Evolutionary conservation across 1,140 invertebrate genomes (phyloP).

Genomic region (Procambarus clarkii): DNA sequence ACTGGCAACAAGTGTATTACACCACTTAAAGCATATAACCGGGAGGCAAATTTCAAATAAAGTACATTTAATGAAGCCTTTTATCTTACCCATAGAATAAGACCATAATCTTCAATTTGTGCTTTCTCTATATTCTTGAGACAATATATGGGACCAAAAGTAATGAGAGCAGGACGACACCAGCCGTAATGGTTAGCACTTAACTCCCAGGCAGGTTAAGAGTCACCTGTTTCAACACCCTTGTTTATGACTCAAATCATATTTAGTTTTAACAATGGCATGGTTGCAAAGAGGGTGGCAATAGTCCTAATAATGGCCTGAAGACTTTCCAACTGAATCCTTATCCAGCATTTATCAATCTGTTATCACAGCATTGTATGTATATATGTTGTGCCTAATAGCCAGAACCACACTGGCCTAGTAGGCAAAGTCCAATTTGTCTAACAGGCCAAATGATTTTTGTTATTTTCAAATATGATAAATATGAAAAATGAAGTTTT

Average conservation of each 20-base stretch:
- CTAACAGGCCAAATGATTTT: too few relatives aligned
- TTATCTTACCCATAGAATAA: constrained; percentile 32
- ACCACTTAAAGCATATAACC: too few relatives aligned
- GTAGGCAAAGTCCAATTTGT: too few relatives aligned
- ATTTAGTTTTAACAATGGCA: constrained; percentile 13
- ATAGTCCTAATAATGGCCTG: constrained; percentile 39
- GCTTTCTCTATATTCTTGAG: constrained; percentile 37
- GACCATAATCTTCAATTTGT: constrained; percentile 33
- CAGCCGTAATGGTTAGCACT: background rate
- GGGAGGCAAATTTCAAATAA: background rate
- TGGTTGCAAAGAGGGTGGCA: constrained; percentile 34
- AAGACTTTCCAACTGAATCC: constrained; percentile 14
- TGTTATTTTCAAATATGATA: too few relatives aligned
- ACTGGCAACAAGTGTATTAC: too few relatives aligned
- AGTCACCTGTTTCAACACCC: constrained; percentile 11
- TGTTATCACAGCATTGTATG: background rate
- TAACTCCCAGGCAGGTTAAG: too few relatives aligned
- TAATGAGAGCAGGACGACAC: constrained; percentile 17
- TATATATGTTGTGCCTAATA: too few relatives aligned
- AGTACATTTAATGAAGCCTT: background rate
- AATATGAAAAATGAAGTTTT: too few relatives aligned
- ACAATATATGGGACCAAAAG: constrained; percentile 11
- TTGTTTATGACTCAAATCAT: constrained; percentile 40
- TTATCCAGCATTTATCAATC: background rate
- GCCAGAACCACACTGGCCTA: too few relatives aligned